These are phyloP conservation scores for Lathamus discolor DNA, from an alignment of 2,113 vertebrate species.

Conservation along the genomic window DNA sequence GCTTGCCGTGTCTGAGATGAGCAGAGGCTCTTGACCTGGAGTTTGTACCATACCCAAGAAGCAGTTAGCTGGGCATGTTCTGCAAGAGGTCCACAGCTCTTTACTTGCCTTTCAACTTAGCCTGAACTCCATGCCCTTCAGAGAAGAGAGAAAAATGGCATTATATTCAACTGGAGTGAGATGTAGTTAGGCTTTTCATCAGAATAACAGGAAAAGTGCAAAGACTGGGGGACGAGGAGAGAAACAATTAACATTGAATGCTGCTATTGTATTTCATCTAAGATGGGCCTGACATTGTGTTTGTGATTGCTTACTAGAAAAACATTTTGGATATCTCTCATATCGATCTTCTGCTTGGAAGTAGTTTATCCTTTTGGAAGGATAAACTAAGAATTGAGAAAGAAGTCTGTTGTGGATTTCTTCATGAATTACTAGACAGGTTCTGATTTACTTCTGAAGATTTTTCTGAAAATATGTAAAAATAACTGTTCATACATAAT, in stretches of 20 bases:
- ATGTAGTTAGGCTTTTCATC: background rate
- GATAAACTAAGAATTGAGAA: background rate
- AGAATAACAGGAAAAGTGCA: background rate
- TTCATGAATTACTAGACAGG: background rate
- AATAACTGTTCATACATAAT: background rate
- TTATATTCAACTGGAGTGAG: background rate
- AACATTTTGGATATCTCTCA: background rate
- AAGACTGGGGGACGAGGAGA: background rate
- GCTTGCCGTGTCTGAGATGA: background rate
- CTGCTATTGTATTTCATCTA: background rate
- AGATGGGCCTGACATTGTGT: background rate
- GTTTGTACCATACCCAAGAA: background rate
- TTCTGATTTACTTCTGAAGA: background rate
- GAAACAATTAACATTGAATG: background rate
- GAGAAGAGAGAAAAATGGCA: background rate
- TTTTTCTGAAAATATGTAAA: background rate
- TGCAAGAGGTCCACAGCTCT: background rate
- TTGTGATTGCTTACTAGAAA: background rate
- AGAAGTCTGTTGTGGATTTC: background rate
- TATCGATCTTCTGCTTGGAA: background rate
- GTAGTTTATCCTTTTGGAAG: background rate
- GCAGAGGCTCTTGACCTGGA: background rate
- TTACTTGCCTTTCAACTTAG: background rate
- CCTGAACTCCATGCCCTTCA: background rate
- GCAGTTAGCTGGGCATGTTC: background rate